Base-by-base conservation (phyloP, 2,888 invertebrate genomes). In the Dynastes tityus region DNA sequence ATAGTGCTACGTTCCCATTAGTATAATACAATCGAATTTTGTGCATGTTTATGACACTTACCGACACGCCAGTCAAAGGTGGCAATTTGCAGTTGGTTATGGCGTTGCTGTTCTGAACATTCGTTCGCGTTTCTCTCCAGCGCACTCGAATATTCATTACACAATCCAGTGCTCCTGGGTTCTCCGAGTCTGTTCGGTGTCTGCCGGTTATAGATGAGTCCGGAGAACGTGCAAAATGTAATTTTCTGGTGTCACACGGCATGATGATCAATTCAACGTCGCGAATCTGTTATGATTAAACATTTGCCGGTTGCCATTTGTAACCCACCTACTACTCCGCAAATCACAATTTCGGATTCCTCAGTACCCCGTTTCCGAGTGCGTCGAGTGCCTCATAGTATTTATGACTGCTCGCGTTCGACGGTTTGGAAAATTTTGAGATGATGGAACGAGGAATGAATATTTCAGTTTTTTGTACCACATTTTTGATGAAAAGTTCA, bases 1-100 rank as follows among this genome's bases (percentile, higher is more conserved):
- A 37, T 37, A 45, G 45, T 45, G 9, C 27, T 9, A 37, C 45
- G 61, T 22, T 0, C 22, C 8, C 68, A 13, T 4, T 45, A 22
- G 9, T 45, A 45, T 11, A 55, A 40, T 45, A 6, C 22, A 78
- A 77, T 78, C 78, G 64, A 80, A 79, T 79, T 79, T 80, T 75
- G 73, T 55, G 68, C 74, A 76, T 78, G 78, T 79, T 80, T 79
- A 77, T 78, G 79, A 79, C 80, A 80, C 80, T 78, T 78, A 61
- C 73, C 61, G 73, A 61, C 51, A 49, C 74, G 78, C 68, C 78
- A 78, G 79, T 80, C 79, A 80, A 80, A 80, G 80, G 78, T 76
- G 76, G 79, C 76, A 80, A 79, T 80, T 80, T 79, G 65, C 78
- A 75, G 73, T 74, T 45, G 49, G 45, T 74, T 74, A 61, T 74